A percentile compares a stretch with the other conserved stretches of the same genome.
Evolutionary conservation across 2,797 vertebrate genomes (phyloP).

Genomic region (Meriones psammophilus): DNA sequence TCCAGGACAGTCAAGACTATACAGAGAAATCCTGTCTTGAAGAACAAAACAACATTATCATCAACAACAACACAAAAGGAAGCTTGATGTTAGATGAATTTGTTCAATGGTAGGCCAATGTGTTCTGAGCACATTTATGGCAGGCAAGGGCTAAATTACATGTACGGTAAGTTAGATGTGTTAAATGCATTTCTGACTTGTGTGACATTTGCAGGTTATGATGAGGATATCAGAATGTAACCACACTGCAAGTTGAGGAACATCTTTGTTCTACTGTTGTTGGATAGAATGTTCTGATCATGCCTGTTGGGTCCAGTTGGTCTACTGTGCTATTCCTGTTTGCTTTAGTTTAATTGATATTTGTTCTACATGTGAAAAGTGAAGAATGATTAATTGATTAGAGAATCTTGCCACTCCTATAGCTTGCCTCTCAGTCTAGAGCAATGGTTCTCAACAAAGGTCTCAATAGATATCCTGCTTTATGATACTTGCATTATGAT

Average conservation of each 20-base stretch:
- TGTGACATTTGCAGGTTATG: not conserved
- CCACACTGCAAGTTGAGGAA: not conserved
- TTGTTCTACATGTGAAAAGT: conserved; percentile 22
- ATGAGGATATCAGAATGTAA: not conserved
- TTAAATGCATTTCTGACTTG: not conserved
- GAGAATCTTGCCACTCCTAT: not conserved
- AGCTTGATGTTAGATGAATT: not conserved
- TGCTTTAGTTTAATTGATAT: not conserved
- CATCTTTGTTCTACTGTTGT: not conserved
- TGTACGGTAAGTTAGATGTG: not conserved
- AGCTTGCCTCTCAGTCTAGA: conserved; percentile 11
- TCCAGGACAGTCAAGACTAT: too few relatives aligned
- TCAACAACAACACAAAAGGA: not conserved
- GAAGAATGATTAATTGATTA: conserved; percentile 25
- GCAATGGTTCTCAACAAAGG: not conserved
- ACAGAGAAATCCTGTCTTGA: too few relatives aligned
- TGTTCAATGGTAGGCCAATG: not conserved
- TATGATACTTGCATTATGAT: not conserved
- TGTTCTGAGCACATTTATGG: not conserved
- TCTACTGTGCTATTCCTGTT: not conserved
- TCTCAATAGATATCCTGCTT: not conserved
- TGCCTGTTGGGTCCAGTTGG: not conserved
- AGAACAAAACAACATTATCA: too few relatives aligned
- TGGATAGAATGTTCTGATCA: not conserved
- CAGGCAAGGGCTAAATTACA: not conserved